Conservation (phyloP, 1,140 invertebrate genomes). For the Dendroctonus ponderosae region DNA sequence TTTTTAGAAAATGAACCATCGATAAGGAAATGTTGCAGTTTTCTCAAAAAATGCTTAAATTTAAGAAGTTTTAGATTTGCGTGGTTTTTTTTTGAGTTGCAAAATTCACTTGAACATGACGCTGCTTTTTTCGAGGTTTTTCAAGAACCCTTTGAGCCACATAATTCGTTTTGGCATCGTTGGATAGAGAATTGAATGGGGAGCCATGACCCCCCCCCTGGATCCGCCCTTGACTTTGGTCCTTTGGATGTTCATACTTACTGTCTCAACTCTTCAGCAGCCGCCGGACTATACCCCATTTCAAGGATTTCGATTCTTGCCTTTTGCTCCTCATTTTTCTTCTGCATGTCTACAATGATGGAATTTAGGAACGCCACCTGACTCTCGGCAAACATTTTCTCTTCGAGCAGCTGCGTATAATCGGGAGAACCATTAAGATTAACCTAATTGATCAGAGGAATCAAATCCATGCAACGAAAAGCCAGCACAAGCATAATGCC, state of each 20-base stretch:
- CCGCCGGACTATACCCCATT: constrained; percentile 58
- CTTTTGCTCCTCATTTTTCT: constrained; percentile 83
- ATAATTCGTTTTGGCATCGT: too few species aligned
- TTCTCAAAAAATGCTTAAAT: too few species aligned
- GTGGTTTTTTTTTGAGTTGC: too few species aligned
- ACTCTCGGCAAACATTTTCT: constrained; percentile 64
- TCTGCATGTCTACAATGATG: constrained; percentile 93
- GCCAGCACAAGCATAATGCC: not conserved
- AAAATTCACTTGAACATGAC: too few species aligned
- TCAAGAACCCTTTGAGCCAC: too few species aligned
- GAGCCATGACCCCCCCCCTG: too few species aligned
- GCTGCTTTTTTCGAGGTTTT: too few species aligned
- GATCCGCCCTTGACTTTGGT: too few species aligned
- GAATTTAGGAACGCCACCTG: constrained; percentile 93
- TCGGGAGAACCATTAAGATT: constrained; percentile 33
- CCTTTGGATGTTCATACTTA: not conserved
- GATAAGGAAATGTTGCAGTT: too few species aligned
- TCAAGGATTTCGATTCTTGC: constrained; percentile 78
- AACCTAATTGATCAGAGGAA: constrained; percentile 7
- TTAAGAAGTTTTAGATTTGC: too few species aligned
- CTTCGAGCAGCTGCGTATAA: constrained; percentile 58
- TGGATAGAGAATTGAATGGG: too few species aligned
- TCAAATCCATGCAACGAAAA: not conserved
- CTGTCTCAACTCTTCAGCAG: constrained; percentile 55
- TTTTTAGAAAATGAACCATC: too few species aligned